Base-by-base conservation (phyloP, 2,113 vertebrate species). In the Brachyhypopomus gauderio region DNA sequence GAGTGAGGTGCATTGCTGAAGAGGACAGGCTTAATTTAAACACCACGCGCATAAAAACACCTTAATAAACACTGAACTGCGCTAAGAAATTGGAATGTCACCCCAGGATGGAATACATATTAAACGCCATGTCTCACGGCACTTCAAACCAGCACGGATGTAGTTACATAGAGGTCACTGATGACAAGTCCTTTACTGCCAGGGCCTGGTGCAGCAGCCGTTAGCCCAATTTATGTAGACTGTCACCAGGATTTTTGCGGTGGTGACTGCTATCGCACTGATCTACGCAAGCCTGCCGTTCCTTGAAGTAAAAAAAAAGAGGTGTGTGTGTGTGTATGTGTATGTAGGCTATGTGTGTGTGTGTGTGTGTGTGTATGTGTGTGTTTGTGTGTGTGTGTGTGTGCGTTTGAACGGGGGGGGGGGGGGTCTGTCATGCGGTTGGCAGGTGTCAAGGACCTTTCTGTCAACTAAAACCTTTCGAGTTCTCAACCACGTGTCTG, bases 191-290 rank as follows among this genome's bases (percentile, higher is more conserved):
- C 83, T 85, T 85, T 86, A 86, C 83, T 80, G 77, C 77, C 83
- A 74, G 77, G 55, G 74, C 72, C 85, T 67, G 69, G 76, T 36
- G 81, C 73, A 59, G 78, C 77, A 23, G 67, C 78, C 66, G 82
- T 82, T 87, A 87, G 82, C 82, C 86, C 86, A 85, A 85, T 87
- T 86, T 86, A 87, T 84, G 82, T 85, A 82, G 79, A 83, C 79
- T 87, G 86, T 86, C 86, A 84, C 82, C 60, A 22, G 71, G 63
- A 72, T 75, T 78, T 52, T 78, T 74, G 72, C 81, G 72, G 70
- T 30, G 22, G 56, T 70, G 84, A 69, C 75, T 82, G 79, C 79
- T 77, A 74, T 80, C 82, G 75, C 67, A 79, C 76, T 85, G 78
- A 81, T 87, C 86, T 83, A 66, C 81, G 77, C 75, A 59, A 83